Evolutionary conservation across 2,888 invertebrate genomes (phyloP), one percentile per base, ranked within the genome.

Genomic region (Iselma pallidipennis): DNA sequence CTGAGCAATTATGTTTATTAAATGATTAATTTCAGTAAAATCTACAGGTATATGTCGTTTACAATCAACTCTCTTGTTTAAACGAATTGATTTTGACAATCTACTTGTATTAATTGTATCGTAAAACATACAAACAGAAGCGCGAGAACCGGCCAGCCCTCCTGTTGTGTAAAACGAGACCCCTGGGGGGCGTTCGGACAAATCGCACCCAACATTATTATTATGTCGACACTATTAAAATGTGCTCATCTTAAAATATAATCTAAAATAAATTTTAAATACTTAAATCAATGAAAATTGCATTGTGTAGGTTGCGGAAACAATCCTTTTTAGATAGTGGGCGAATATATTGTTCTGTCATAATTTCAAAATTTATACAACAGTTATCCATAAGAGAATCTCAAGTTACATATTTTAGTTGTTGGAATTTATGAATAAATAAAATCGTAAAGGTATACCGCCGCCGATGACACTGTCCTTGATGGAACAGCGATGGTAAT

Each of bases 401-500:
- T 63, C 63, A 53, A 49, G 59, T 63, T 63, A 63, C 59, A 58
- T 52, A 58, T 52, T 58, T 64, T 25, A 59, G 49, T 31, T 33
- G 23, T 45, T n/a, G 37, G 55, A 64, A 64, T 63, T 63, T 63
- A 63, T 63, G 56, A 57, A 59, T 57, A 63, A 58, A 52, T 52
- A 42, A 49, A 16, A 25, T 53, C 45, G 56, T 59, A 62, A 62
- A 62, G 49, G 25, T 23, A 16, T 14, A 55, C 26, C 23, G 42
- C 25, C 25, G 33, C 48, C 37, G 16, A n/a, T 50, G 52, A 50
- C 53, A 21, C 4, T 45, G 67, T 62, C 69, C 67, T 71, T 63
- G 66, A 55, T 59, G 60, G 57, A 59, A 59, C 59, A 50, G 66
- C 50, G 61, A 55, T 55, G 64, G 54, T 52, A 55, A 71, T 71